A percentile compares a stretch with the other conserved stretches of the same genome.
These are phyloP conservation scores for Coelopa frigida DNA, from an alignment of 1,140 invertebrate species.

Conservation along the genomic window DNA sequence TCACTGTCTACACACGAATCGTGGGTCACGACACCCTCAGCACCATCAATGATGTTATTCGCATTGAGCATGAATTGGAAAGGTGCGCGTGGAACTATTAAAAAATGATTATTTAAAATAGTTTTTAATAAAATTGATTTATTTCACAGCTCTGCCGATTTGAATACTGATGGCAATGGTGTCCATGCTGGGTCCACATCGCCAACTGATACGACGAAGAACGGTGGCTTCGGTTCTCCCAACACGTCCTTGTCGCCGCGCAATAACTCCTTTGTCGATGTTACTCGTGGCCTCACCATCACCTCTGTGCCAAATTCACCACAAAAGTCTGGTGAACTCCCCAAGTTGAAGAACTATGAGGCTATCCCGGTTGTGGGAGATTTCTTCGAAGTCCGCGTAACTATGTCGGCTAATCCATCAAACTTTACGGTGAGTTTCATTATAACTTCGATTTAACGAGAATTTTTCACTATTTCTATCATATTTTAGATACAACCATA, in stretches of 20 bases:
- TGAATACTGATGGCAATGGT: conserved; percentile 5
- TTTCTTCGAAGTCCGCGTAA: conserved; percentile 36
- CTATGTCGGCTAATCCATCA: conserved; percentile 33
- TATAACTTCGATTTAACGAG: neutral
- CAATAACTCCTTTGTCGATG: conserved; percentile 13
- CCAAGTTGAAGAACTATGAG: conserved; percentile 26
- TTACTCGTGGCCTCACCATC: conserved; percentile 10
- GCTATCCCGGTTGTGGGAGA: conserved; percentile 30
- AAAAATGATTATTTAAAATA: neutral
- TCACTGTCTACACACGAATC: conserved; percentile 29
- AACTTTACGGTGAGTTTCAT: conserved; percentile 29
- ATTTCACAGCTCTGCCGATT: conserved; percentile 3
- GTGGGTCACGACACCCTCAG: conserved; percentile 21
- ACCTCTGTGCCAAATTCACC: conserved; percentile 24
- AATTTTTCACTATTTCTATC: neutral
- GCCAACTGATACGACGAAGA: too few relatives aligned
- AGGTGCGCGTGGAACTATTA: conserved; percentile 18
- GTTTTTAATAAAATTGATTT: neutral
- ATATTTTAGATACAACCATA: conserved; percentile 35
- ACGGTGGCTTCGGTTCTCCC: conserved; percentile 11
- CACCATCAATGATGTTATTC: conserved; percentile 34
- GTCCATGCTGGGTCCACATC: neutral
- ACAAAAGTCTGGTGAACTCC: conserved; percentile 15
- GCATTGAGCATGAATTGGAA: conserved; percentile 34
- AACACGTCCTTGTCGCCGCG: conserved; percentile 1